Evolutionary conservation across 2,888 invertebrate genomes (phyloP), one percentile per base, ranked within the genome.

Genomic region (Ochropleura plecta): DNA sequence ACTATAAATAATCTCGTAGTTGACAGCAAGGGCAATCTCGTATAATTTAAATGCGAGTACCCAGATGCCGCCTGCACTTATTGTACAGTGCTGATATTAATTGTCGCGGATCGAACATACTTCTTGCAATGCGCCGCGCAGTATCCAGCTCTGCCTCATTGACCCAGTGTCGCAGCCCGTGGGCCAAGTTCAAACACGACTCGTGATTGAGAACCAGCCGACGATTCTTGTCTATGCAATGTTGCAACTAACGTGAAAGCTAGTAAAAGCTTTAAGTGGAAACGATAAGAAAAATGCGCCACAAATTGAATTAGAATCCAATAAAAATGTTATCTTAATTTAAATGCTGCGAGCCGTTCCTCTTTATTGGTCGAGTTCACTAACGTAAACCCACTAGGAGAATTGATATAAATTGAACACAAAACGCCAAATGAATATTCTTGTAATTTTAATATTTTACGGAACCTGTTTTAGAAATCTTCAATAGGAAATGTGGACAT

Each of bases 271-370:
- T 86, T 90, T 91, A 91, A 90, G 88, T 91, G 90, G 88, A 85
- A 89, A 83, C 86, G 93, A 93, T 94, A 93, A 93, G 88, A 88
- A 88, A 90, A 90, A 88, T 86, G 86, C 84, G 78, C 89, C 84
- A 92, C 89, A 87, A 94, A 93, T 94, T 91, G 91, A 93, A 93
- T 93, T 92, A 92, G 90, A 93, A 91, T 88, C 87, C 87, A 91
- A 93, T 95, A 95, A 95, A 95, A 94, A 82, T 90, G 92, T 95
- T 94, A 95, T 95, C 94, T 94, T 93, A 93, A 94, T 95, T 93
- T 90, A 90, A 92, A 92, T 91, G 91, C 90, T 86, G 88, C 89
- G 90, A 90, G 91, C 90, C 83, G 88, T 85, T 78, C 86, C 89
- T 88, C 87, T 89, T 91, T 92, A 93, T 93, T 89, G 92, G 91